Conservation (phyloP, 2,113 vertebrate genomes). For the Phalacrocorax brasilianus region DNA sequence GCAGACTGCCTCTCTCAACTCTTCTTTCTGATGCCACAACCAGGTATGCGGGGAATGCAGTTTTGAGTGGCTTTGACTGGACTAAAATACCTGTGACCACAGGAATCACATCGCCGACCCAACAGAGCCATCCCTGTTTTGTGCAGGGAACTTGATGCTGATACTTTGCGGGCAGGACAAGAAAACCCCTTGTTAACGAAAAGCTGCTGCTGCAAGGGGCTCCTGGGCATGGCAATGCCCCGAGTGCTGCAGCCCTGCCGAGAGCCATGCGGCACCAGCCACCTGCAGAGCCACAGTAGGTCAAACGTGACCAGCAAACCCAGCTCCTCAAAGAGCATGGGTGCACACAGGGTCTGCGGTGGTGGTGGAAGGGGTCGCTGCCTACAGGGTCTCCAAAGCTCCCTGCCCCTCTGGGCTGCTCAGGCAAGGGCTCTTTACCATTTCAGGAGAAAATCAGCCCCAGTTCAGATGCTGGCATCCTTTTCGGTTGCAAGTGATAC, state of each 20-base stretch:
- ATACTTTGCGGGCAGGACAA: background rate
- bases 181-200: background rate
- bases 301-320: background rate
- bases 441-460: background rate
- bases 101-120: rapidly evolving
- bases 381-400: background rate
- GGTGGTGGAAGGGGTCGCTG: background rate
- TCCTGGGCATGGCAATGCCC: background rate
- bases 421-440: background rate
- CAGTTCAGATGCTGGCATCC: background rate
- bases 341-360: background rate
- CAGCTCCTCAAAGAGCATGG: rapidly evolving
- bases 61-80: background rate
- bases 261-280: background rate
- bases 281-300: background rate
- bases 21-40: background rate
- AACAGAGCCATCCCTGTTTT: background rate
- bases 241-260: rapidly evolving
- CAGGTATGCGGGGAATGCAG: rapidly evolving
- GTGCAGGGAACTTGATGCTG: background rate
- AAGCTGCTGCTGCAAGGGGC: background rate
- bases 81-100: background rate
- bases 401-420: background rate
- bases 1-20: background rate
- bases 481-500: background rate